These are phyloP conservation scores for Phasia obesa DNA, from an alignment of 2,888 invertebrate genomes.

Conservation along the genomic window DNA sequence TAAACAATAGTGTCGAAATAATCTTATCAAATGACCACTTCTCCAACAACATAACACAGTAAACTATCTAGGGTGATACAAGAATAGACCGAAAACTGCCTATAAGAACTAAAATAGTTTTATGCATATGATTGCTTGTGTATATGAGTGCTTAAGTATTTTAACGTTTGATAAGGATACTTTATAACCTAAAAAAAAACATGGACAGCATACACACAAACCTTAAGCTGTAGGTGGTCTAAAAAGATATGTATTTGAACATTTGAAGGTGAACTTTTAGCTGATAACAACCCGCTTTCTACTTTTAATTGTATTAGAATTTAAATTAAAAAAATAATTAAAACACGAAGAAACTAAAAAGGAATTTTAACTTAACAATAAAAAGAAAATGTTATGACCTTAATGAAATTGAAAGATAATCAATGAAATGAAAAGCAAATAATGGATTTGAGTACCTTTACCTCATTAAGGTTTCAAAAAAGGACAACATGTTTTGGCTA, in stretches of 20 bases:
- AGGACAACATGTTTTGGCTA: conserved; percentile 50
- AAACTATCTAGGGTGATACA: conserved; percentile 7
- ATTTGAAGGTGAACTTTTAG: background rate
- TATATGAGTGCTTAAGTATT: background rate
- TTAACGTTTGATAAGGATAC: conserved; percentile 62
- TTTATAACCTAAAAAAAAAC: background rate
- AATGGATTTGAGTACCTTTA: conserved; percentile 39
- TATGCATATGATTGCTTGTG: conserved; percentile 21
- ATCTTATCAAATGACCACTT: conserved; percentile 61
- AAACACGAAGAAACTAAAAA: conserved; percentile 56
- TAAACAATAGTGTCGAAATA: conserved; percentile 60
- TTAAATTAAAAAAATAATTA: conserved; percentile 65
- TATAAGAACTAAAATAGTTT: conserved; percentile 46
- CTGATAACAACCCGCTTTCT: conserved; percentile 57
- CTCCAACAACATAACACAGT: conserved; percentile 19
- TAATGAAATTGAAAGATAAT: conserved; percentile 63
- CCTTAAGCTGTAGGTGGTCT: conserved; percentile 65
- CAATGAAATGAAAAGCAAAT: conserved; percentile 55
- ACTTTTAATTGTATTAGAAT: conserved; percentile 56
- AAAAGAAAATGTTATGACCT: conserved; percentile 13
- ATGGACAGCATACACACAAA: conserved; percentile 2
- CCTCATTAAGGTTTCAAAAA: conserved; percentile 51
- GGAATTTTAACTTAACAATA: conserved; percentile 15
- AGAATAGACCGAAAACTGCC: conserved; percentile 41
- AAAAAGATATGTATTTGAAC: conserved; percentile 16